A percentile compares a stretch with the other conserved stretches of the same genome.
Conservation (phyloP, 2,888 invertebrate species). For the Eupithecia dodoneata region DNA sequence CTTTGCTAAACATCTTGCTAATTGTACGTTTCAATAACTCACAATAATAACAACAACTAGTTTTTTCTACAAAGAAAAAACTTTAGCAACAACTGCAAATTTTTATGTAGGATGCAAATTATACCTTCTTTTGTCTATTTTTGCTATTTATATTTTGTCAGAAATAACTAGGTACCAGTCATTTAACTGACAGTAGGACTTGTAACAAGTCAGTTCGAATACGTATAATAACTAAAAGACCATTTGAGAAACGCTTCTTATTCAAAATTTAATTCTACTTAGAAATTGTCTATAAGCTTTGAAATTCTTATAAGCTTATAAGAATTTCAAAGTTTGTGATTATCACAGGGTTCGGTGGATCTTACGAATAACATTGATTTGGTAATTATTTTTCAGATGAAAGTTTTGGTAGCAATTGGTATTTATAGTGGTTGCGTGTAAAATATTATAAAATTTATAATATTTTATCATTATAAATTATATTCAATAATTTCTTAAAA, state of each 20-base stretch:
- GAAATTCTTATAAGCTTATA: conserved; percentile 10
- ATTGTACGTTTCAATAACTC: conserved; percentile 22
- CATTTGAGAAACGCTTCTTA: conserved; percentile 9
- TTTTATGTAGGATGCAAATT: conserved; percentile 16
- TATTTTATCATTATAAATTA: no score
- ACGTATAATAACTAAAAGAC: neutral
- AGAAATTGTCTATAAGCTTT: conserved; percentile 23
- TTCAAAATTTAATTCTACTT: conserved; percentile 32
- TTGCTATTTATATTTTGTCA: neutral
- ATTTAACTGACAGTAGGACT: neutral
- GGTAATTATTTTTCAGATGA: neutral
- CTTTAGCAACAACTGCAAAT: conserved; percentile 4
- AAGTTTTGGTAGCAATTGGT: neutral
- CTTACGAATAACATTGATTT: conserved; percentile 14
- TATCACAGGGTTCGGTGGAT: conserved; percentile 18
- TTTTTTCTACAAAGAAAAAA: conserved; percentile 15
- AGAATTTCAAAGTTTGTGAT: conserved; percentile 26
- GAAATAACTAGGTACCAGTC: conserved; percentile 6
- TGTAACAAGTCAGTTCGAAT: neutral
- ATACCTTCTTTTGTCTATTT: neutral
- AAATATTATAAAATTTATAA: no score
- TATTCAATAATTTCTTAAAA: no score
- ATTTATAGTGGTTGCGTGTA: neutral
- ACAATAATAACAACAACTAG: conserved; percentile 11
- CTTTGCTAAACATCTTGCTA: conserved; percentile 11